A percentile compares a stretch with the other conserved stretches of the same genome.
These are phyloP conservation scores for Oscheius sp. DNA, from an alignment of 2,888 invertebrate genomes.

Conservation along the genomic window DNA sequence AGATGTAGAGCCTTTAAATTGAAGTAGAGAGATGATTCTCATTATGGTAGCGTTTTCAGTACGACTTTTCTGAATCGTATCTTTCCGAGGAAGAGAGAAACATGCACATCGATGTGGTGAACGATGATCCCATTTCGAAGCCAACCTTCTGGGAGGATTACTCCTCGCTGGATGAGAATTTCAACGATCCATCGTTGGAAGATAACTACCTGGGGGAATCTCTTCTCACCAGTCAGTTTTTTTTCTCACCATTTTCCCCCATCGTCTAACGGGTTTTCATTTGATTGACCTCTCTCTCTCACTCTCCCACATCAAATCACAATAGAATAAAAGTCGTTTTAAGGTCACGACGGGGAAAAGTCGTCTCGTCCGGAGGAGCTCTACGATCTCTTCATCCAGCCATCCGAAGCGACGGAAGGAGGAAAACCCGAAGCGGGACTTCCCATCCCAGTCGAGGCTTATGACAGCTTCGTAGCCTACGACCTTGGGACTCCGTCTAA, in stretches of 20 bases:
- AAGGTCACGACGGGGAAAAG: neutral
- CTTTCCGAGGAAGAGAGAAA: too few relatives aligned
- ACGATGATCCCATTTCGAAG: neutral
- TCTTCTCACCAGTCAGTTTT: neutral
- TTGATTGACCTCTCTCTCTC: neutral
- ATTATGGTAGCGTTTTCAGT: too few relatives aligned
- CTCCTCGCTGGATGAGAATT: too few relatives aligned
- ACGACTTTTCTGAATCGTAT: too few relatives aligned
- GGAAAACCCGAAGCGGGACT: slow-evolving; percentile 15
- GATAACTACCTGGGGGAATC: neutral
- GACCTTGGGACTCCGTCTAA: slow-evolving; percentile 9
- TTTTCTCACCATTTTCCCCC: neutral
- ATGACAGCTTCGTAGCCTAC: slow-evolving; percentile 26
- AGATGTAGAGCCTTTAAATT: too few relatives aligned
- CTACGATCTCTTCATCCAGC: slow-evolving; percentile 39
- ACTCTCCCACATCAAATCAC: too few relatives aligned
- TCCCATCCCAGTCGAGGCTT: slow-evolving; percentile 12
- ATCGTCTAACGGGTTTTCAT: too few relatives aligned
- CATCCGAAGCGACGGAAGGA: slow-evolving; percentile 47
- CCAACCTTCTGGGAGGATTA: too few relatives aligned
- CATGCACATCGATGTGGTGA: too few relatives aligned
- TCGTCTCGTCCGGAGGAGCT: neutral
- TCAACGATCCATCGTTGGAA: neutral
- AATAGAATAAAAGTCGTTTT: neutral
- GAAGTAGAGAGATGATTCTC: too few relatives aligned